Conservation (phyloP, 2,113 vertebrate genomes). For the Chionis minor region DNA sequence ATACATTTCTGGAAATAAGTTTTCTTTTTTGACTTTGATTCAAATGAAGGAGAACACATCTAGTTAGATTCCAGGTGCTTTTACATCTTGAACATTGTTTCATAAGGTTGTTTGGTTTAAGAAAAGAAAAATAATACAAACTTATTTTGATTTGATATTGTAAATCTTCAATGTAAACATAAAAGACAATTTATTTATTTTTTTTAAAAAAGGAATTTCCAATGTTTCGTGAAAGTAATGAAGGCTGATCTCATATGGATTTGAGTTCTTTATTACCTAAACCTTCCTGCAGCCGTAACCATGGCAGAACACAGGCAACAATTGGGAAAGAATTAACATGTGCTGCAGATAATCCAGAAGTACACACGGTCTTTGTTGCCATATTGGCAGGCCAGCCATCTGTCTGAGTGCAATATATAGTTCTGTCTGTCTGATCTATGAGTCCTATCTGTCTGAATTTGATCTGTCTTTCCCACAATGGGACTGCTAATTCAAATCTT, state of each 20-base stretch:
- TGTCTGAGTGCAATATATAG: slow-evolving; percentile 25
- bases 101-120: background rate
- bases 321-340: background rate
- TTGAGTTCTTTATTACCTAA: background rate
- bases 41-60: background rate
- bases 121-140: background rate
- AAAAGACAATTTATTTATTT: background rate
- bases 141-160: background rate
- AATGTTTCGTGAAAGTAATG: background rate
- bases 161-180: background rate
- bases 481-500: slow-evolving; percentile 1
- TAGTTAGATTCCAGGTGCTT: background rate
- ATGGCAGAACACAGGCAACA: background rate
- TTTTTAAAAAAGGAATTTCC: background rate
- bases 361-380: background rate
- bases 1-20: background rate
- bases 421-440: slow-evolving; percentile 24
- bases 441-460: slow-evolving; percentile 24
- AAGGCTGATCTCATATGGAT: background rate
- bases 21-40: background rate
- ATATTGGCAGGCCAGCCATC: slow-evolving; percentile 24
- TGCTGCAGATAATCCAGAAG: slow-evolving; percentile 18
- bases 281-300: background rate
- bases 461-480: background rate
- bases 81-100: background rate